Percentiles rank a stretch among this genome's conserved stretches.
Conservation (phyloP, 1,140 invertebrate species). For the Ceratosolen solmsi region DNA sequence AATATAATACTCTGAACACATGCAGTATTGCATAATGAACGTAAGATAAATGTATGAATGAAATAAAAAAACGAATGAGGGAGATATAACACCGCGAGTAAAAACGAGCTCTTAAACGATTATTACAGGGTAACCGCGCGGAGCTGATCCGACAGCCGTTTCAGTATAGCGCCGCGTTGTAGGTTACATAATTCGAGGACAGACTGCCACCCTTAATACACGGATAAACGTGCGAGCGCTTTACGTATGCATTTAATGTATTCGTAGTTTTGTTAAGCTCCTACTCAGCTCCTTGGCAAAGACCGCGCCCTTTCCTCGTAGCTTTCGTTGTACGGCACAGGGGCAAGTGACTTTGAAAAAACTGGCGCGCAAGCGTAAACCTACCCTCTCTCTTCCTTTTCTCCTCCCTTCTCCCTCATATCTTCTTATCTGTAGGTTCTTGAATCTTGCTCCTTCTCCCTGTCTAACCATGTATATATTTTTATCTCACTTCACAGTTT, state of each 20-base stretch:
- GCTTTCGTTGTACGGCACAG: background rate
- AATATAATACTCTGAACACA: no score
- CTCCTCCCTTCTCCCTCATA: background rate
- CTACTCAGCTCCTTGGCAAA: background rate
- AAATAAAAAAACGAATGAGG: background rate
- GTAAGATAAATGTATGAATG: background rate
- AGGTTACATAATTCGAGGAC: slow-evolving; percentile 40
- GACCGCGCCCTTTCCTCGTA: slow-evolving; percentile 41
- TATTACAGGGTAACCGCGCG: background rate
- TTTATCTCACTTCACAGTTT: background rate
- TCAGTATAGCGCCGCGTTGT: background rate
- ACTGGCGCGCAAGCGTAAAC: background rate
- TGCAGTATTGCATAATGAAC: no score
- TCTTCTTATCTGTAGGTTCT: background rate
- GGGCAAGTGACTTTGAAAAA: slow-evolving; percentile 27
- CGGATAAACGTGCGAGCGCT: slow-evolving; percentile 19
- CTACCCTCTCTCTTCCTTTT: no score
- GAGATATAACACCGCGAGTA: background rate
- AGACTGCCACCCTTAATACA: slow-evolving; percentile 23
- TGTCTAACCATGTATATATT: background rate
- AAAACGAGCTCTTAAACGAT: slow-evolving; percentile 34
- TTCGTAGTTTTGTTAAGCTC: slow-evolving; percentile 35
- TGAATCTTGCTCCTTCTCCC: background rate
- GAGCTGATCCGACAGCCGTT: background rate
- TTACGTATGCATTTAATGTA: slow-evolving; percentile 40